Evolutionary conservation across 2,888 invertebrate species (phyloP).

Genomic region (Thecophora atra): DNA sequence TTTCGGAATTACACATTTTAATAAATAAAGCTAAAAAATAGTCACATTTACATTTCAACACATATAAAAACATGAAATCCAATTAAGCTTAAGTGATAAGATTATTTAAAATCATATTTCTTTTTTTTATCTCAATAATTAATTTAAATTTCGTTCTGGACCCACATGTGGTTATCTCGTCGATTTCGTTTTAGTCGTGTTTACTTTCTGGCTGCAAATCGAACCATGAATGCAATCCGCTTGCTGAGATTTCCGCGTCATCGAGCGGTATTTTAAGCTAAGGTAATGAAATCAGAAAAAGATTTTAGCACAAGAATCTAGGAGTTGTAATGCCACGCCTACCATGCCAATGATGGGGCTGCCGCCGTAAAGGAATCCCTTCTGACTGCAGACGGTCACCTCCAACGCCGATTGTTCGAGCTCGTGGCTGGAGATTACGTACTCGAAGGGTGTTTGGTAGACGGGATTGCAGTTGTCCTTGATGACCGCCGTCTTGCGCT

Average conservation of each 20-base stretch:
- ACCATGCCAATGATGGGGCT: slow-evolving; percentile 87
- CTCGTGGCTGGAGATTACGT: slow-evolving; percentile 83
- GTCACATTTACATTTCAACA: too few species aligned
- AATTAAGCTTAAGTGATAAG: too few species aligned
- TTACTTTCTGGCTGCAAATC: slow-evolving; percentile 62
- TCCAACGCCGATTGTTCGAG: slow-evolving; percentile 80
- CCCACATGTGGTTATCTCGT: too few species aligned
- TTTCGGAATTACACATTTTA: too few species aligned
- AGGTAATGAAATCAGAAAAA: slow-evolving; percentile 41
- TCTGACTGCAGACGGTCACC: slow-evolving; percentile 88
- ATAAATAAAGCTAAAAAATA: too few species aligned
- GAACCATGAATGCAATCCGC: slow-evolving; percentile 62
- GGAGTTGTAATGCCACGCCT: slow-evolving; percentile 26
- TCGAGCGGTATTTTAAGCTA: slow-evolving; percentile 59
- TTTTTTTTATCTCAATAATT: too few species aligned
- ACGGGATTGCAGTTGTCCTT: slow-evolving; percentile 92
- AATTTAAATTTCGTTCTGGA: too few species aligned
- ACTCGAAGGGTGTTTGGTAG: slow-evolving; percentile 92
- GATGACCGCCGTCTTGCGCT: slow-evolving; percentile 81
- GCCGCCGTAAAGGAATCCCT: slow-evolving; percentile 81
- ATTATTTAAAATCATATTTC: too few species aligned
- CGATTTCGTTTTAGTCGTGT: slow-evolving; percentile 78
- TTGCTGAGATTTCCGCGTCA: slow-evolving; percentile 59
- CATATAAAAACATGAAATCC: too few species aligned
- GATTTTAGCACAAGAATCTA: neutral